Base-by-base conservation (phyloP, 2,113 vertebrate genomes). In the Tragulus kanchil region DNA sequence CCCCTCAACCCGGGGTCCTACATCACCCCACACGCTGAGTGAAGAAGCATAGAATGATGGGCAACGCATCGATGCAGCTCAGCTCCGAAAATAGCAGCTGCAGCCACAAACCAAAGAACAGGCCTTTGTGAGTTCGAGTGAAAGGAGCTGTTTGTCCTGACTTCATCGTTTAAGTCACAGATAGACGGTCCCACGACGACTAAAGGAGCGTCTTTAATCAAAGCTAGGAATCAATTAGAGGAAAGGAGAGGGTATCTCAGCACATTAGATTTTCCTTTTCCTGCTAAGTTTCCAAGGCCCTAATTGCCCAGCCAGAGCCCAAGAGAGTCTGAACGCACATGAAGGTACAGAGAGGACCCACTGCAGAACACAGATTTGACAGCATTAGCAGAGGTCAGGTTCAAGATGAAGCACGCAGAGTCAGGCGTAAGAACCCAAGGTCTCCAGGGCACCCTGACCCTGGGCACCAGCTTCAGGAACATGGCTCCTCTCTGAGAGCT, bases 81-180 rank as follows among this genome's bases (percentile, higher is more conserved):
- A 21, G 71, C 88, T 82, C 85, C 56, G 71, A 56, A 90, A 94
- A 93, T 54, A 93, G 96, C 95, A 96, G 95, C 97, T 91, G 93
- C 36, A 56, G 92, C 93, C 85, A 77, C 85, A 83, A 79, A 87
- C 48, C 48, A 67, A 83, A 97, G 89, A 96, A 94, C 79, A 93
- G 96, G 87, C 54, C 90, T 98, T 93, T 97, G 97, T 92, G 86
- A 93, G 31, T 19, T 19, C 65, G 56, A 54, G 73, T 94, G 58
- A 97, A 91, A 97, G 94, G 87, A 64, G 64, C 79, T 45, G 82
- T 90, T 83, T 95, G 97, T 90, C 93, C 83, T 59, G 36, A 45
- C 69, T 45, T 92, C 93, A 64, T 96, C 95, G 81, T 96, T 69
- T 85, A 77, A 77, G 79, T 84, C 79, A 82, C 52, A 54, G 65